phyloP scores from a whole-genome alignment of 2,888 invertebrate species.

The Neria commutata region DNA sequence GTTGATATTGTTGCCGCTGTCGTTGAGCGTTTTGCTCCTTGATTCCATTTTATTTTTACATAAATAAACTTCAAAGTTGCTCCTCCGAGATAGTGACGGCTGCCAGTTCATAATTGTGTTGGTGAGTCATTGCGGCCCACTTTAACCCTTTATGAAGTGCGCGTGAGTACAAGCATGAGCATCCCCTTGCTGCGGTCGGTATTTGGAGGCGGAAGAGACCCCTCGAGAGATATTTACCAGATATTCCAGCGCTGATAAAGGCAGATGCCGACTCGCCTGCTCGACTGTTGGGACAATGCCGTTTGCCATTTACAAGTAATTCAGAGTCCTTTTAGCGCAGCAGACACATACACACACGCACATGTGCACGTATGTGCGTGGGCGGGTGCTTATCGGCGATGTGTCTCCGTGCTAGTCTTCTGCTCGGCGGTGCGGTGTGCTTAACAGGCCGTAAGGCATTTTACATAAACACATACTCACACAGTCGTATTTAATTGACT shows the following conservation, averaged over 20 bases:
- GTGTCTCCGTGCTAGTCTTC: constrained; percentile 30
- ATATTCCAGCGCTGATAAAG: constrained; percentile 51
- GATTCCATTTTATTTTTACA: constrained; percentile 53
- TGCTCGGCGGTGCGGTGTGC: constrained; percentile 40
- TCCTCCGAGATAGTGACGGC: constrained; percentile 9
- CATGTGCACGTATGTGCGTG: constrained; percentile 16
- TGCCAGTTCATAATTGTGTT: background rate
- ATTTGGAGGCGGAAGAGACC: constrained; percentile 31
- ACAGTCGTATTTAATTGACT: constrained; percentile 29
- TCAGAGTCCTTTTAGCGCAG: background rate
- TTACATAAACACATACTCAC: constrained; percentile 35
- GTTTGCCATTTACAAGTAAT: background rate
- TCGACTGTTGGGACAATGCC: too few relatives aligned
- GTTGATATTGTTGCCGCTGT: constrained; percentile 34
- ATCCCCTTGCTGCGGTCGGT: too few relatives aligned
- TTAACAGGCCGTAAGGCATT: constrained; percentile 55
- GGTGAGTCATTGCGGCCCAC: background rate
- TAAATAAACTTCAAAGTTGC: constrained; percentile 42
- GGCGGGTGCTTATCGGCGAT: constrained; percentile 28
- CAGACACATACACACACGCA: constrained; percentile 20
- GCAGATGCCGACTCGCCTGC: constrained; percentile 38
- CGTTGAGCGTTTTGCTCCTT: constrained; percentile 39
- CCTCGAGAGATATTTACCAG: constrained; percentile 47
- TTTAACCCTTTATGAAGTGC: background rate
- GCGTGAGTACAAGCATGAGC: too few relatives aligned